A percentile compares a stretch with the other conserved stretches of the same genome.
Evolutionary conservation across 2,113 vertebrate species (phyloP).

Genomic region (Poeciliopsis retropinna): DNA sequence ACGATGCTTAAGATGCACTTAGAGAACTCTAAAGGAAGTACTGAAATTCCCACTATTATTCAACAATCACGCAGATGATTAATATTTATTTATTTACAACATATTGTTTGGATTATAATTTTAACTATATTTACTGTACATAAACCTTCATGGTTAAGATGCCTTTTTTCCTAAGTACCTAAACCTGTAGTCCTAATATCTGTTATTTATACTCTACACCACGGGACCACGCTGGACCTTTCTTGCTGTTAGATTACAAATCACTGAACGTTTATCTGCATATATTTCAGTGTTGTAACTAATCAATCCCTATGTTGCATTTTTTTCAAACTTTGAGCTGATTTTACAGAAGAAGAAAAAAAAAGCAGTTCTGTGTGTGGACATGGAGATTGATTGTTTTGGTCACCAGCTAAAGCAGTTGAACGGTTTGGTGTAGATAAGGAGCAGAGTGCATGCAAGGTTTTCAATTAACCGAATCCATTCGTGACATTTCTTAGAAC

Average conservation of each 20-base stretch:
- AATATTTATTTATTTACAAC: background rate
- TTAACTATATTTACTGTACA: background rate
- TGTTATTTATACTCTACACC: background rate
- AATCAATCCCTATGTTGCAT: background rate
- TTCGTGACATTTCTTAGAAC: background rate
- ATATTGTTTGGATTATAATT: background rate
- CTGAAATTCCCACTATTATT: background rate
- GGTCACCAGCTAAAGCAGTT: background rate
- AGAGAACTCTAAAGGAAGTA: background rate
- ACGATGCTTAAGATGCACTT: background rate
- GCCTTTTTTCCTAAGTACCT: background rate
- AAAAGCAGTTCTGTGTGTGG: background rate
- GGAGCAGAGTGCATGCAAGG: background rate
- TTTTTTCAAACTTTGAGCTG: background rate
- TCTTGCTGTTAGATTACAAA: background rate
- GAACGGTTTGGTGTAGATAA: background rate
- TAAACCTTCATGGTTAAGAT: background rate
- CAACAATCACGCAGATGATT: background rate
- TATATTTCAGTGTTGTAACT: conserved; percentile 6
- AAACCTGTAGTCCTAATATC: background rate
- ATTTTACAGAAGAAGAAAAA: background rate
- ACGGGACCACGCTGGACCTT: background rate
- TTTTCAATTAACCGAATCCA: background rate
- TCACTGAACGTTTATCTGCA: conserved; percentile 11
- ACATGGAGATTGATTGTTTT: background rate